These are phyloP conservation scores for Carassius auratus DNA, from an alignment of 2,113 vertebrate species.

Conservation along the genomic window DNA sequence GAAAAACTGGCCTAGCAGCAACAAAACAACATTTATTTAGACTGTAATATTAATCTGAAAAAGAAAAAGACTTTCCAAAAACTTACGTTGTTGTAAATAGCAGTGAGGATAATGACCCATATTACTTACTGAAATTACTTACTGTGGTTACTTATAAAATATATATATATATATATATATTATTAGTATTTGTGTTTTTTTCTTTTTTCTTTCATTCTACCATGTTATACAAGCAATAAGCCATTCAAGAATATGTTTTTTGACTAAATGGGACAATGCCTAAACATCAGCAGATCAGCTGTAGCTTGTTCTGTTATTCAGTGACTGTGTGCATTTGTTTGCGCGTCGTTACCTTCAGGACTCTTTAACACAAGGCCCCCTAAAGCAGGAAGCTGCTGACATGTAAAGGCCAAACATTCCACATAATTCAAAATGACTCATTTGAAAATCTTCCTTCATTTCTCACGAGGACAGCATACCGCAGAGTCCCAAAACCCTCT, in stretches of 20 bases:
- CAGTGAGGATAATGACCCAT: neutral
- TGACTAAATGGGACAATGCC: neutral
- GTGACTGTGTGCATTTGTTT: conserved; percentile 21
- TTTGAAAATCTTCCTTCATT: conserved; percentile 26
- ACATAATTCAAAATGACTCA: conserved; percentile 37
- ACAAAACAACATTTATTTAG: no score
- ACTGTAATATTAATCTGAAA: no score
- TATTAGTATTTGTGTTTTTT: conserved; percentile 22
- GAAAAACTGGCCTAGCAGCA: no score
- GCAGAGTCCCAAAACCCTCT: conserved; percentile 25
- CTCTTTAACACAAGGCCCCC: conserved; percentile 15
- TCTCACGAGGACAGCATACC: neutral
- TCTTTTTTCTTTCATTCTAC: conserved; percentile 17
- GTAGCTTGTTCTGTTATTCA: neutral
- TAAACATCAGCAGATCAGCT: neutral
- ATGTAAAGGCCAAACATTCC: conserved; percentile 33
- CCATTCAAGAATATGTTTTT: neutral
- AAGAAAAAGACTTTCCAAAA: no score
- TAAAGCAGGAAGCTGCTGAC: neutral
- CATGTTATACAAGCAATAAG: conserved; percentile 7
- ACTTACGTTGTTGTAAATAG: neutral
- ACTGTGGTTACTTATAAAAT: conserved; percentile 31
- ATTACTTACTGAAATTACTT: neutral
- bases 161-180: neutral
- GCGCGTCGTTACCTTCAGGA: conserved; percentile 22